phyloP scores from a whole-genome alignment of 1,140 invertebrate genomes.

The Temnothorax curvispinosus region DNA sequence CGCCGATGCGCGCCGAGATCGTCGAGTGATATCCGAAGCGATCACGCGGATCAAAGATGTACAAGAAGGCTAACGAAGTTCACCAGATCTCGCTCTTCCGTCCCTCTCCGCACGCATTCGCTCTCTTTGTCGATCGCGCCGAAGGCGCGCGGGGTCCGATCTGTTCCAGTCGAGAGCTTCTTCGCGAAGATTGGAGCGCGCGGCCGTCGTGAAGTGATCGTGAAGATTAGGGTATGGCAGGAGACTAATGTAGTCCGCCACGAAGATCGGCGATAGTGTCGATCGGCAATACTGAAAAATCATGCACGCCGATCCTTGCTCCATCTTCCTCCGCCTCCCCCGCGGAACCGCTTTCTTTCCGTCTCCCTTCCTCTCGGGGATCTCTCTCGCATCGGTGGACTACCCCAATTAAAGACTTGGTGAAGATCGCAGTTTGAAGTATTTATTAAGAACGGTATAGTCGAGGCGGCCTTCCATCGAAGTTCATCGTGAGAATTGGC shows the following conservation, averaged over 20 bases:
- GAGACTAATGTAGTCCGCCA: constrained; percentile 43
- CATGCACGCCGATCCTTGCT: constrained; percentile 45
- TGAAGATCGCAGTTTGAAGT: constrained; percentile 33
- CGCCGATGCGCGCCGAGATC: constrained; percentile 31
- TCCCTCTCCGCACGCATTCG: not conserved
- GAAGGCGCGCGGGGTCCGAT: constrained; percentile 38
- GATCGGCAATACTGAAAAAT: constrained; percentile 60
- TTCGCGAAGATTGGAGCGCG: constrained; percentile 21
- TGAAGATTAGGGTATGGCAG: constrained; percentile 50
- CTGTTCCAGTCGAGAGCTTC: constrained; percentile 52
- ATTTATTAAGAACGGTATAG: constrained; percentile 57
- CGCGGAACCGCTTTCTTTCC: not conserved
- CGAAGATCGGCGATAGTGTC: constrained; percentile 25
- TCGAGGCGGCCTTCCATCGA: constrained; percentile 49
- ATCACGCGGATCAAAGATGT: constrained; percentile 57
- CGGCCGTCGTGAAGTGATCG: constrained; percentile 42
- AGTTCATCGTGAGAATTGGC: constrained; percentile 59
- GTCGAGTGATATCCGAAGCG: constrained; percentile 45
- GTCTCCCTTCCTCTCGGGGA: not conserved
- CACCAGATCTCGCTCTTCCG: constrained; percentile 30
- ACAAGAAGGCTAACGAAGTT: constrained; percentile 54
- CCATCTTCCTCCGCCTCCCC: not conserved
- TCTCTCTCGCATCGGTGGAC: constrained; percentile 33
- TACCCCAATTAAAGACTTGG: constrained; percentile 51
- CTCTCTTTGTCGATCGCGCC: constrained; percentile 28